Evolutionary conservation across 2,888 invertebrate species (phyloP), one percentile per base, ranked within the genome.

Genomic region (Agrilus mali): DNA sequence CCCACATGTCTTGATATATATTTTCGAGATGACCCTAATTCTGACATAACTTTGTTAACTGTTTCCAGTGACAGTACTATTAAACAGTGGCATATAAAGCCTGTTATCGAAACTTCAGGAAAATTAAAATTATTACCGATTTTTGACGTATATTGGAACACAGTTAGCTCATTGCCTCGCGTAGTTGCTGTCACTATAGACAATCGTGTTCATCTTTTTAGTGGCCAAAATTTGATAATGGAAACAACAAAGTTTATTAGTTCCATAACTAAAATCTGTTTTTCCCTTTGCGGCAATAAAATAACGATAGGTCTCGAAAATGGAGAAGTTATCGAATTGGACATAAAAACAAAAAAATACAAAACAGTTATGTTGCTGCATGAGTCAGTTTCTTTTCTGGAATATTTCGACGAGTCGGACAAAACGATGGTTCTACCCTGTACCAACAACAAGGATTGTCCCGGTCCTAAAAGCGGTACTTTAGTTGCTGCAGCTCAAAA

Each of bases 1-100:
- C 52, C 59, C 2, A 51, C 55, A n/a, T 61, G 59, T 36, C 44
- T 64, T 39, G 61, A 64, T 43, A 60, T 61, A 6, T 58, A 55
- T 42, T 56, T 55, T 31, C 49, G 52, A 41, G 54, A 56, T 43
- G 54, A 57, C 16, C 54, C 58, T 36, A 54, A 57, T 20, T 56
- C 58, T 2, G 56, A 58, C 38, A 59, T 61, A 38, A 53, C 60
- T 7, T 48, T 64, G 22, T 45, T 64, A 8, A 60, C 60, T 5
- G 59, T 60, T 33, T 59, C 60, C 3, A 60, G 60, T 43, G 58
- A 60, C 46, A 55, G 55, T 42, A 60, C 57, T 1, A 50, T 64
- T 12, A 60, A 60, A 46, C 56, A 59, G 36, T 62, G 60, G 54
- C 56, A 57, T 33, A 56, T 64, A 36, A 55, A 56, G 41, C 58